phyloP scores from a whole-genome alignment of 2,888 invertebrate genomes.

The Unio delphinus region DNA sequence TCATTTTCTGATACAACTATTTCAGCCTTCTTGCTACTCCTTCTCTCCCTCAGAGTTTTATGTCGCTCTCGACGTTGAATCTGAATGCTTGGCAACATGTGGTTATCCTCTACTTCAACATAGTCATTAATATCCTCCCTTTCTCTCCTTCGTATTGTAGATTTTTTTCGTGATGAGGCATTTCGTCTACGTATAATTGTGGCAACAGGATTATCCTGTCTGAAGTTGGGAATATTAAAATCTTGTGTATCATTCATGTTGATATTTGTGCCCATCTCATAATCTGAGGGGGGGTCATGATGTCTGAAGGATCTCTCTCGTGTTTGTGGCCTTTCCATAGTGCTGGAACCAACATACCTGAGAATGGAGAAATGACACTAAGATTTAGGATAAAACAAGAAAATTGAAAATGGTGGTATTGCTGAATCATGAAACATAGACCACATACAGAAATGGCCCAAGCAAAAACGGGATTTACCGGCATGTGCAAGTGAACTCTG shows the following conservation, averaged over 20 bases:
- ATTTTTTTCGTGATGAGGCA: conserved; percentile 20
- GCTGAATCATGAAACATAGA: too few relatives aligned
- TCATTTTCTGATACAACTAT: not conserved
- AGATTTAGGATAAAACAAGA: too few relatives aligned
- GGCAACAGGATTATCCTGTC: conserved; percentile 34
- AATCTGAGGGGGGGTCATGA: too few relatives aligned
- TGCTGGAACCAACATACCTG: too few relatives aligned
- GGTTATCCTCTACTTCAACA: conserved; percentile 33
- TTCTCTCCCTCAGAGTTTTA: conserved; percentile 37
- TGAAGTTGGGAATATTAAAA: conserved; percentile 41
- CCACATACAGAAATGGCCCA: too few relatives aligned
- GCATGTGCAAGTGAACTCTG: too few relatives aligned
- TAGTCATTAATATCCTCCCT: conserved; percentile 27
- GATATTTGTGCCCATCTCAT: conserved; percentile 1
- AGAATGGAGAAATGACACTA: too few relatives aligned
- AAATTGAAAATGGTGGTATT: too few relatives aligned
- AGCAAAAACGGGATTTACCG: too few relatives aligned
- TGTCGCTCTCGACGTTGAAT: conserved; percentile 21
- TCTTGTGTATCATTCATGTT: conserved; percentile 14
- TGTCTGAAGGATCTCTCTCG: too few relatives aligned
- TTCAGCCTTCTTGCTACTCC: not conserved
- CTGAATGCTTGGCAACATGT: conserved; percentile 35
- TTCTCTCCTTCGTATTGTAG: conserved; percentile 12
- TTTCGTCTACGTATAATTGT: conserved; percentile 34
- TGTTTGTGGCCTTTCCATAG: too few relatives aligned